These are phyloP conservation scores for Aegotheles bennettii DNA, from an alignment of 2,113 vertebrate species.

Conservation along the genomic window DNA sequence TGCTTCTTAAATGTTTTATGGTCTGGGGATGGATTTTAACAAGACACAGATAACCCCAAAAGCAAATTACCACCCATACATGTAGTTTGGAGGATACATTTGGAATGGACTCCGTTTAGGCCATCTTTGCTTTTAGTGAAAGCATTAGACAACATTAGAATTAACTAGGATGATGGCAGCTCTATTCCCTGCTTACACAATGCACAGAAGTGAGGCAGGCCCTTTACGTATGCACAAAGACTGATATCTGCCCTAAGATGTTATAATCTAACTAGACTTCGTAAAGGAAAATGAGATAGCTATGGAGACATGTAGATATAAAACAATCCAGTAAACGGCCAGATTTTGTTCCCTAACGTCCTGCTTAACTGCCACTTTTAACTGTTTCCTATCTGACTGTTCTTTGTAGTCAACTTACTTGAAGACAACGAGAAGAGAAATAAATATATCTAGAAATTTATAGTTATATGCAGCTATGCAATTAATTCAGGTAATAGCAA, in stretches of 20 bases:
- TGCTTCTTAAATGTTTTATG: not conserved
- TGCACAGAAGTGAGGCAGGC: not conserved
- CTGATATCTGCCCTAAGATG: not conserved
- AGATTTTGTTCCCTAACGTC: not conserved
- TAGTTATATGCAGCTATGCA: not conserved
- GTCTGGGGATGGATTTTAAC: not conserved
- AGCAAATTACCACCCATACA: not conserved
- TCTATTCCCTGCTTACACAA: not conserved
- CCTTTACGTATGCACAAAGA: not conserved
- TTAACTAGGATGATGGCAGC: not conserved
- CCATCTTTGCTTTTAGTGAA: not conserved
- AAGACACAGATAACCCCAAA: not conserved
- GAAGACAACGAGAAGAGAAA: not conserved
- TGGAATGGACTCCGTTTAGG: not conserved
- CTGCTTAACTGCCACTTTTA: not conserved
- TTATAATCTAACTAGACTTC: not conserved
- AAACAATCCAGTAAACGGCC: not conserved
- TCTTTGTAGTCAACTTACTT: not conserved
- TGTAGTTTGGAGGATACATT: not conserved
- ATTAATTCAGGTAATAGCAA: conserved; percentile 9
- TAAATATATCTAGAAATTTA: not conserved
- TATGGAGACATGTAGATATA: not conserved
- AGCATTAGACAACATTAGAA: no score
- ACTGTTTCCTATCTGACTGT: not conserved
- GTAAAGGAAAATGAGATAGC: not conserved